Conservation (phyloP, 2,888 invertebrate genomes). For the Troilus luridus region DNA sequence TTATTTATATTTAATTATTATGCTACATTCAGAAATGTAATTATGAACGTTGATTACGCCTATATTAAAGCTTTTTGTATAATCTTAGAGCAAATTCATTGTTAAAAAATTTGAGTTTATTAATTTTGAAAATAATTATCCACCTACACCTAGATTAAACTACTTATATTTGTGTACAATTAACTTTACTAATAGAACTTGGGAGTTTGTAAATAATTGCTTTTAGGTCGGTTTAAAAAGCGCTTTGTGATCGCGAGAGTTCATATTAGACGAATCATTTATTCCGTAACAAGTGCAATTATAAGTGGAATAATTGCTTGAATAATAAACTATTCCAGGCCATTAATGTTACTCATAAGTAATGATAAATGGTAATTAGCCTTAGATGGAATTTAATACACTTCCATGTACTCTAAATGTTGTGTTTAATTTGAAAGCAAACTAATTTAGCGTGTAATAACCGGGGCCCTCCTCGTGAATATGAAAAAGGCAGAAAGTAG, state of each 20-base stretch:
- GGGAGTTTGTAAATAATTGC: no score
- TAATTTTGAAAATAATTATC: no score
- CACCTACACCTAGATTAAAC: no score
- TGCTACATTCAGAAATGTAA: no score
- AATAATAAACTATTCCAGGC: slow-evolving; percentile 1
- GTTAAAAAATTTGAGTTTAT: no score
- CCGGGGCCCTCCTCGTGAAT: slow-evolving; percentile 41
- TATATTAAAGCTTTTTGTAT: no score
- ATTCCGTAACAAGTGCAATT: background rate
- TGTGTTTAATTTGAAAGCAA: slow-evolving; percentile 50
- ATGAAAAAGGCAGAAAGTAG: slow-evolving; percentile 55
- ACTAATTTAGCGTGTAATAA: slow-evolving; percentile 54
- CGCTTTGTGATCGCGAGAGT: background rate
- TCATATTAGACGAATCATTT: background rate
- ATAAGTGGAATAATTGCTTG: background rate
- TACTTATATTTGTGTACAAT: no score
- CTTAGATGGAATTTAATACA: slow-evolving; percentile 24
- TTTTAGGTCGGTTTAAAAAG: background rate
- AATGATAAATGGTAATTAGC: slow-evolving; percentile 27
- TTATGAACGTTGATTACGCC: no score
- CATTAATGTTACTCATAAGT: slow-evolving; percentile 1
- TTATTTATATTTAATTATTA: no score
- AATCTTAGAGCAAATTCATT: no score
- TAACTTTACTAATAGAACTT: no score
- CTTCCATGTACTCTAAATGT: slow-evolving; percentile 38